Evolutionary conservation across 1,140 invertebrate genomes (phyloP), one percentile per base, ranked within the genome.

Genomic region (Lordiphosa stackelbergi): DNA sequence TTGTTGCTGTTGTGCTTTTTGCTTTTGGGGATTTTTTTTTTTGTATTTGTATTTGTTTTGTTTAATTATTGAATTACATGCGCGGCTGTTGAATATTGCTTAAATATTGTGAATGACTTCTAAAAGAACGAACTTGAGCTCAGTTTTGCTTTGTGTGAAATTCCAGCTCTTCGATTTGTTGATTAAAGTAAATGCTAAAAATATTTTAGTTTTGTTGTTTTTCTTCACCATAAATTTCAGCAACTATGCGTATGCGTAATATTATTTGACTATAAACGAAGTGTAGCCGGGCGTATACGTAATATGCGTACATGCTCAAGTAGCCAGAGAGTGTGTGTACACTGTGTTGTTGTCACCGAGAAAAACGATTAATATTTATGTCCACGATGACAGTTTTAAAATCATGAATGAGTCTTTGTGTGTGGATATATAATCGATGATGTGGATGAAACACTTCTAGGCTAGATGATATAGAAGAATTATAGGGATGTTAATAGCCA

Each of bases 211-310:
- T 58, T 57, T n/a, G n/a, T 56, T 22, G 24, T 47, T 28, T 40
- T 34, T 36, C 19, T 41, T 53, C 48, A 22, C 19, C n/a, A 36
- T 38, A 12, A 58, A 47, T 42, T 73, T 78, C 19, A 66, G 69
- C 74, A 79, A 81, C 72, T 49, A 38, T 77, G 72, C 77, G 77
- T 81, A 81, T 81, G 72, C 77, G 72, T 83, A 81, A 81, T 81
- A 83, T 81, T 83, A 68, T 52, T 45, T 61, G 42, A 59, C 56
- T 48, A 65, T 60, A 70, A 61, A 70, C 62, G 55, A 58, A 40
- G 68, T 61, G 77, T 63, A 79, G 53, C 75, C 41, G 49, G 60
- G 74, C 71, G 75, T 83, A 79, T 79, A 75, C 75, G 71, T 69
- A 81, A 77, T 83, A 54, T 45, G 57, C 64, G 71, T 54, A 66